Evolutionary conservation across 2,888 invertebrate species (phyloP).

Genomic region (Xanthia icteritia): DNA sequence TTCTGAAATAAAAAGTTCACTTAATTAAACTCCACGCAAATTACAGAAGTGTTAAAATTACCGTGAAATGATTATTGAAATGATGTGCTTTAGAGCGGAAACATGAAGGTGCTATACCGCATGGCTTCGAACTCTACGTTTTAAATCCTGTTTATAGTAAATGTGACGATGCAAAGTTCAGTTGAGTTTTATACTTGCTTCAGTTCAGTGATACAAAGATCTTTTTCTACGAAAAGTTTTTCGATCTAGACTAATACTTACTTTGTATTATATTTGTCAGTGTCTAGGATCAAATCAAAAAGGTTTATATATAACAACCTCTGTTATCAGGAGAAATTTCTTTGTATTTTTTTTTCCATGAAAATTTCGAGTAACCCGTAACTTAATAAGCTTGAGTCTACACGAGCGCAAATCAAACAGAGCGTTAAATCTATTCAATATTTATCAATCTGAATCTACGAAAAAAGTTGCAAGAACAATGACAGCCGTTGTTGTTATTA

Average conservation of each 20-base stretch:
- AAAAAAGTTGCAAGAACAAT: not conserved
- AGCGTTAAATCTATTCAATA: not conserved
- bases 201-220: not conserved
- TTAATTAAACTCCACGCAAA: not conserved
- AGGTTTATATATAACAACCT: not conserved
- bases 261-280: not conserved
- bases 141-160: not conserved
- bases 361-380: not conserved
- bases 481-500: not conserved
- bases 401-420: not conserved
- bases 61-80: not conserved
- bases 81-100: not conserved
- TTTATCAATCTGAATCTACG: not conserved
- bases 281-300: not conserved
- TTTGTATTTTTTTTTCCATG: not conserved
- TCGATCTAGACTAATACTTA: not conserved
- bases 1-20: not conserved
- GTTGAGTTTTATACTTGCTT: too few relatives aligned
- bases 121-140: not conserved
- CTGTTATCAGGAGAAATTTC: not conserved
- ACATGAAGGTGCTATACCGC: not conserved
- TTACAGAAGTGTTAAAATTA: not conserved
- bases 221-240: not conserved
- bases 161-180: not conserved
- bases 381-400: not conserved